These are phyloP conservation scores for Lates japonicus DNA, from an alignment of 2,797 vertebrate genomes.

Conservation along the genomic window DNA sequence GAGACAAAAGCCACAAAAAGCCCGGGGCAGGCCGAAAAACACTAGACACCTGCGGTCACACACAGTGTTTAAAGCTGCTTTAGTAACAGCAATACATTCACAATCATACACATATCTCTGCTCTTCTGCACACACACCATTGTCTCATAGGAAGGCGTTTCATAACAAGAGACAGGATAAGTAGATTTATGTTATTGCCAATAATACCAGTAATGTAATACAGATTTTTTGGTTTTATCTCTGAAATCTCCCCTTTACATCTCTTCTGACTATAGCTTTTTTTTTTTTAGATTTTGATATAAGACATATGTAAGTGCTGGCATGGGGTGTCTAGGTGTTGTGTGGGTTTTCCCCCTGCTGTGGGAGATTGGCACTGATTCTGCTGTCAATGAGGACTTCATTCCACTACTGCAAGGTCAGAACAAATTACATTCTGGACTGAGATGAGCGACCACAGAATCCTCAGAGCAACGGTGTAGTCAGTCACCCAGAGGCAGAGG, in stretches of 20 bases:
- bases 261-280: not conserved
- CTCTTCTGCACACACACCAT: not conserved
- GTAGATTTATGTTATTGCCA: not conserved
- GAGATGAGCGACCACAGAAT: slow-evolving; percentile 3
- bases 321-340: not conserved
- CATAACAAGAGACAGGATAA: not conserved
- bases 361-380: not conserved
- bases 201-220: not conserved
- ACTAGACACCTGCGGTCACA: slow-evolving; percentile 17
- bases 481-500: not conserved
- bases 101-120: slow-evolving; percentile 1
- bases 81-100: slow-evolving; percentile 50
- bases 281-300: not conserved
- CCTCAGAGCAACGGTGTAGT: slow-evolving; percentile 8
- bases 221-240: too few species aligned
- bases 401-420: slow-evolving; percentile 1
- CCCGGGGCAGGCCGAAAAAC: slow-evolving; percentile 56
- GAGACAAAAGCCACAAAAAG: slow-evolving; percentile 62
- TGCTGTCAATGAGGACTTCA: slow-evolving; percentile 2
- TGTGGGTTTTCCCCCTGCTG: not conserved
- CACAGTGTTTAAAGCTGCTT: slow-evolving; percentile 58
- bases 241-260: too few species aligned
- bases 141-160: not conserved
- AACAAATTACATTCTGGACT: slow-evolving; percentile 4
- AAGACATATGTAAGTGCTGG: not conserved